Percentiles rank a stretch among this genome's conserved stretches.
Conservation (phyloP, 1,140 invertebrate species). For the Drosophila bocki region DNA sequence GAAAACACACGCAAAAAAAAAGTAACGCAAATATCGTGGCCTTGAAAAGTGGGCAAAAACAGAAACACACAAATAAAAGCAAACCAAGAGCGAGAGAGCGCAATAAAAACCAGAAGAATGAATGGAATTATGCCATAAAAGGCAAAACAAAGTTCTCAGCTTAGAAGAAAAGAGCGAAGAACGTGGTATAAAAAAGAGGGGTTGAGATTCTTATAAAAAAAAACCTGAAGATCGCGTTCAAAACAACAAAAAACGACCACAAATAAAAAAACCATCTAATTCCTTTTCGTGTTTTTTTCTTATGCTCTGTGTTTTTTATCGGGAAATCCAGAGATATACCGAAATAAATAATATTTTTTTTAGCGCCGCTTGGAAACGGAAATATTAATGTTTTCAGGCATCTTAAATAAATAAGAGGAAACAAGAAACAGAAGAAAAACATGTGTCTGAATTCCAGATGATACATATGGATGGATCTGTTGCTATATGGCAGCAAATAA, state of each 20-base stretch:
- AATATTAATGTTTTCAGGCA: constrained; percentile 46
- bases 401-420: constrained; percentile 34
- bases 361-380: constrained; percentile 41
- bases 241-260: constrained; percentile 49
- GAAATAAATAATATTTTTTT: constrained; percentile 48
- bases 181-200: constrained; percentile 5
- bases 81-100: constrained; percentile 24
- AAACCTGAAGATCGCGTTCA: constrained; percentile 38
- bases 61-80: constrained; percentile 31
- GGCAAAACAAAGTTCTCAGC: constrained; percentile 53
- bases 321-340: constrained; percentile 1
- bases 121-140: constrained; percentile 60
- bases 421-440: constrained; percentile 16
- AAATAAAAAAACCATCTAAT: constrained; percentile 49
- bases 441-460: constrained; percentile 16
- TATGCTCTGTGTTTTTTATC: constrained; percentile 1
- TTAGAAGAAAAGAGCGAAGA: constrained; percentile 4
- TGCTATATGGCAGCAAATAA: constrained; percentile 44
- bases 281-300: constrained; percentile 26
- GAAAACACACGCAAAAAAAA: constrained; percentile 44
- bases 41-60: constrained; percentile 61
- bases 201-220: constrained; percentile 5
- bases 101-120: constrained; percentile 42
- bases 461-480: constrained; percentile 19
- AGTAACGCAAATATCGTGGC: constrained; percentile 64